These are phyloP conservation scores for Eucidaris tribuloides DNA, from an alignment of 35 echinoderm and acorn worm species.

Conservation along the genomic window DNA sequence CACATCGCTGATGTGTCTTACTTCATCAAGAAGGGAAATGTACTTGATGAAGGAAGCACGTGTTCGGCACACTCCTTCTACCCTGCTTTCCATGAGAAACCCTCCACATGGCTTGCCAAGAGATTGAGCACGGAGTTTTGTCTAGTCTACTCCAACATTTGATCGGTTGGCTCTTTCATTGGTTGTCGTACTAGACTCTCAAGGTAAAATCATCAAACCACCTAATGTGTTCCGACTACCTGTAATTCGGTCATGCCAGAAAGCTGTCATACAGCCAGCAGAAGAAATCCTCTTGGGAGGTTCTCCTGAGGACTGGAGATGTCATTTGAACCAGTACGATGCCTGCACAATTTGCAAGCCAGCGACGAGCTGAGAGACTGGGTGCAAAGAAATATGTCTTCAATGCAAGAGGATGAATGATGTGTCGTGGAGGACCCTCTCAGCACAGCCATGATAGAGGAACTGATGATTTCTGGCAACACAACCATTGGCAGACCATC, in stretches of 20 bases:
- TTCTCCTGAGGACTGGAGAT: not conserved
- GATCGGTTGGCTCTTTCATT: slow-evolving; percentile 63
- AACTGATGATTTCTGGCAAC: slow-evolving; percentile 88
- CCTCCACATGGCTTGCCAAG: slow-evolving; percentile 80
- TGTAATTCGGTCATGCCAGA: slow-evolving; percentile 30
- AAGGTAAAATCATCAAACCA: not conserved
- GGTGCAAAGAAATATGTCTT: slow-evolving; percentile 35
- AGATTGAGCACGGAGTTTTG: slow-evolving; percentile 37
- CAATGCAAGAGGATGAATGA: slow-evolving; percentile 33
- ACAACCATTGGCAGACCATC: slow-evolving; percentile 35
- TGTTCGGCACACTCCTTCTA: slow-evolving; percentile 62
- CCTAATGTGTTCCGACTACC: not conserved
- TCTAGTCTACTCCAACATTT: slow-evolving; percentile 40
- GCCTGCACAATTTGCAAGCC: slow-evolving; percentile 37
- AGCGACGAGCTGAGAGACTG: slow-evolving; percentile 15
- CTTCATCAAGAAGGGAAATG: slow-evolving; percentile 43
- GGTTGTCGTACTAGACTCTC: slow-evolving; percentile 26
- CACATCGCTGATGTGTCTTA: slow-evolving; percentile 94
- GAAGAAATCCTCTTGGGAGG: slow-evolving; percentile 17
- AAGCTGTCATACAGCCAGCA: slow-evolving; percentile 52
- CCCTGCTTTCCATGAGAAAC: slow-evolving; percentile 16
- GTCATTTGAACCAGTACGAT: not conserved
- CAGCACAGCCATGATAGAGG: slow-evolving; percentile 81
- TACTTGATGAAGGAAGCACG: slow-evolving; percentile 51
- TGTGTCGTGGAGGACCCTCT: not conserved